Conservation (phyloP, 1,140 invertebrate species). For the Lasioglossum albipes region DNA sequence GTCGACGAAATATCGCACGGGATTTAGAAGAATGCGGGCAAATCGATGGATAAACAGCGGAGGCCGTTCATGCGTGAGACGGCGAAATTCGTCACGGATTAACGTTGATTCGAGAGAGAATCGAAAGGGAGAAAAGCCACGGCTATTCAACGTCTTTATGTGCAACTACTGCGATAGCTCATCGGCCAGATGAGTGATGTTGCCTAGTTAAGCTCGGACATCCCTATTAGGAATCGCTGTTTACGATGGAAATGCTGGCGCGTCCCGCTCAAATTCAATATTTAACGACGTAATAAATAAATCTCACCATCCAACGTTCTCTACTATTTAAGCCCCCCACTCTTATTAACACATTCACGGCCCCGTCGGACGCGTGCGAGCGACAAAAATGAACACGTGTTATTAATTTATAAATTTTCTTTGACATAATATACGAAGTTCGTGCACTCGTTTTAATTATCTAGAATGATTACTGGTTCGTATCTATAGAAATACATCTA, state of each 20-base stretch:
- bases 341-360: neutral
- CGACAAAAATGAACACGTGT: too few species aligned
- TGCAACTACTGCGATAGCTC: constrained; percentile 8
- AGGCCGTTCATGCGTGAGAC: constrained; percentile 11
- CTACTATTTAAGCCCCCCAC: neutral
- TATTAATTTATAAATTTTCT: too few species aligned
- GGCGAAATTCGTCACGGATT: constrained; percentile 38
- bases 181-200: constrained; percentile 15
- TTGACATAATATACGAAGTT: too few species aligned
- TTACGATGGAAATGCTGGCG: neutral
- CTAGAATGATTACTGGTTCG: too few species aligned
- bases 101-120: constrained; percentile 22
- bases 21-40: constrained; percentile 57
- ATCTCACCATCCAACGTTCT: neutral
- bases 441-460: too few species aligned
- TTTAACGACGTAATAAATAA: neutral
- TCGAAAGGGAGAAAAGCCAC: neutral
- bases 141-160: constrained; percentile 5
- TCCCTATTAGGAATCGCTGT: neutral
- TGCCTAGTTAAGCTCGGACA: neutral
- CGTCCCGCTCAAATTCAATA: too few species aligned
- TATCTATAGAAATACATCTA: too few species aligned
- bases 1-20: constrained; percentile 34
- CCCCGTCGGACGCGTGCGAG: too few species aligned
- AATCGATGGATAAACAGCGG: constrained; percentile 40